phyloP scores from a whole-genome alignment of 1,140 invertebrate species.

The Drosophila murphyi region DNA sequence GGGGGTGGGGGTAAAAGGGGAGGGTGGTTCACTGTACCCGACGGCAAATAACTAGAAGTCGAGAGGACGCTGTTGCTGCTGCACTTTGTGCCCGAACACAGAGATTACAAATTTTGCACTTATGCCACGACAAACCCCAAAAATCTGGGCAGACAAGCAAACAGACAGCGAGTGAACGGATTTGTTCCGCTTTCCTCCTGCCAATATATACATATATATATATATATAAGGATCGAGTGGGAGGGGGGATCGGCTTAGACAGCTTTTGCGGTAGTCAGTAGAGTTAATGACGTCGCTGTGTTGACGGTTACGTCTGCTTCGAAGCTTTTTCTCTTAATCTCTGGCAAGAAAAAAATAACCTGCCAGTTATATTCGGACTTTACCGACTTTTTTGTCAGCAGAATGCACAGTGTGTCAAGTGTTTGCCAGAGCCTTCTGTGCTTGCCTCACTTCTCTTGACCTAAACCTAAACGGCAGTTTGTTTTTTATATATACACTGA shows the following conservation, averaged over 20 bases:
- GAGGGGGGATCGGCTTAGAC: conserved; percentile 51
- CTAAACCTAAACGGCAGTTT: not conserved
- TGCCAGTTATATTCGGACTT: conserved; percentile 37
- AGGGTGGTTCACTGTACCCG: not conserved
- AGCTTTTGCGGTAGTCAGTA: conserved; percentile 67
- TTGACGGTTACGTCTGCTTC: conserved; percentile 64
- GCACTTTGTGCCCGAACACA: conserved; percentile 50
- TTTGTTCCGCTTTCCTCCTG: conserved; percentile 48
- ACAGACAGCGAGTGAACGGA: conserved; percentile 15
- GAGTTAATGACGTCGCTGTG: conserved; percentile 68
- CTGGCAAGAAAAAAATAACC: conserved; percentile 24
- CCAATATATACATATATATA: conserved; percentile 37
- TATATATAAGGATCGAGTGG: conserved; percentile 18
- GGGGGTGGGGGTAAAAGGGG: no score
- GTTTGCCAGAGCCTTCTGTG: conserved; percentile 4
- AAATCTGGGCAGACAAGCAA: conserved; percentile 5
- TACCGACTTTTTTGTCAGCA: conserved; percentile 9
- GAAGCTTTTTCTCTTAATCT: conserved; percentile 71
- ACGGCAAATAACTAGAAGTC: conserved; percentile 29
- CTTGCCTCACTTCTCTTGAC: not conserved
- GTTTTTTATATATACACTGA: not conserved
- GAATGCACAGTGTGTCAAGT: conserved; percentile 7
- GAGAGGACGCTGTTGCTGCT: conserved; percentile 37
- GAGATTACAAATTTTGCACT: conserved; percentile 82
- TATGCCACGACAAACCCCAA: conserved; percentile 49